phyloP scores from a whole-genome alignment of 2,797 vertebrate genomes.

The Lagocephalus sceleratus region DNA sequence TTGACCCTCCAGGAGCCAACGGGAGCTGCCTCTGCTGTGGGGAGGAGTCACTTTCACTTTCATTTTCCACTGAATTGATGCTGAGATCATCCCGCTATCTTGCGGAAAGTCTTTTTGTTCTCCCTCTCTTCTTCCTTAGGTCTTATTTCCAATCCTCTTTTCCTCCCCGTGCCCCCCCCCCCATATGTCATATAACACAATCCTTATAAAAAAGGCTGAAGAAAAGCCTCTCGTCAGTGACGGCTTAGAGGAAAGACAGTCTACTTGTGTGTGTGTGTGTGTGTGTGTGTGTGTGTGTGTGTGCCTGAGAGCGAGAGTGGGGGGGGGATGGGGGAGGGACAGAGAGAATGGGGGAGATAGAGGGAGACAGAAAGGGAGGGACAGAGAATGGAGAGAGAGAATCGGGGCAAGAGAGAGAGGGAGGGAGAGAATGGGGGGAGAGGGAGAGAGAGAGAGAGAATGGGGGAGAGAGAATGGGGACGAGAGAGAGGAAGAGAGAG shows the following conservation, averaged over 20 bases:
- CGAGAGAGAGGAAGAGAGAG: neutral
- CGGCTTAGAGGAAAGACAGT: conserved; percentile 38
- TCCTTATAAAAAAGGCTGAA: conserved; percentile 42
- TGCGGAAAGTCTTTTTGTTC: neutral
- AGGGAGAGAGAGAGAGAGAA: conserved; percentile 6
- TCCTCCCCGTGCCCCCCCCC: neutral
- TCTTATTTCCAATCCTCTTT: neutral
- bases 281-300: neutral
- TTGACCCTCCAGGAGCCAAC: too few species aligned
- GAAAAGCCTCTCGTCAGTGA: conserved; percentile 43
- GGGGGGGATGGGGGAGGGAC: neutral
- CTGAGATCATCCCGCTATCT: neutral
- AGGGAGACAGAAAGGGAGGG: too few species aligned
- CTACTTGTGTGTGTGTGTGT: conserved; percentile 1
- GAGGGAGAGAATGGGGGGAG: neutral
- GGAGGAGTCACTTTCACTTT: neutral
- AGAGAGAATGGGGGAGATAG: too few species aligned
- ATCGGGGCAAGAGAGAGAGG: too few species aligned
- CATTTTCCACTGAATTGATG: neutral
- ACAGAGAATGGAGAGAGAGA: too few species aligned
- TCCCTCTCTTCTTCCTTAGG: neutral
- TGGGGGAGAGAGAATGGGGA: neutral
- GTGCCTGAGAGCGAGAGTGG: conserved; percentile 1
- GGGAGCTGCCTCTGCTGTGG: too few species aligned
- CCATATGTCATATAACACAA: conserved; percentile 4